Base-by-base conservation (phyloP, 1,140 invertebrate genomes). In the Scylla paramamosain region DNA sequence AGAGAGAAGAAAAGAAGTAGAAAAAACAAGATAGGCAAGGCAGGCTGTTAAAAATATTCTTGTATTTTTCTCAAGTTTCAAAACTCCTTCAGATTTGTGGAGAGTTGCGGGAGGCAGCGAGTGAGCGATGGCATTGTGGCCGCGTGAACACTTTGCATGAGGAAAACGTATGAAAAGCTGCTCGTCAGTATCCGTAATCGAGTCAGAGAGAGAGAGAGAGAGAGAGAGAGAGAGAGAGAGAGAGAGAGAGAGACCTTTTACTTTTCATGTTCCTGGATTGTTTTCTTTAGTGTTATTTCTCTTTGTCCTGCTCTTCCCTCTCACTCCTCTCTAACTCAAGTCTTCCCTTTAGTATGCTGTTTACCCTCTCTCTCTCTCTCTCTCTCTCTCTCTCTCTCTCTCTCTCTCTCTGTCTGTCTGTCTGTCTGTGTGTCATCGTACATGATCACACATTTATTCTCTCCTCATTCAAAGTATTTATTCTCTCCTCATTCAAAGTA, bases 191-290 rank as follows among this genome's bases (percentile, higher is more conserved):
- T 77, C 1, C n/a, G 67, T 77, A 77, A 77, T 77, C 67, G 67
- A 77, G 59, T 67, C 59, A 77, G 67, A 77, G 67, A 77, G 67
- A 77, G 67, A 77, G 67, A 25, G 52, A 59, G 52, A 59, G 52
- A 59, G 52, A 59, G 52, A 77, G 67, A 77, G 67, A 77, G 67
- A 77, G 67, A 77, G 67, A 77, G 67, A 77, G 67, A 77, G 67
- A 77, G 67, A 77, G 67, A 77, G 67, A 25, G 52, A 77, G 20
- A n/a, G 67, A 25, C 1, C 0, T 77, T n/a, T 77, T 77, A 77
- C n/a, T 77, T 77, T 77, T 77, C n/a, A 77, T 77, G 52, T 77
- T 77, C 67, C 67, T n/a, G 0, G 20, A 20, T 77, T 77, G 67
- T 20, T 77, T 77, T 77, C 67, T 77, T n/a, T 77, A 77, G 0